Evolutionary conservation across 2,888 invertebrate species (phyloP), one percentile per base, ranked within the genome.

Genomic region (Cephalotes varians): DNA sequence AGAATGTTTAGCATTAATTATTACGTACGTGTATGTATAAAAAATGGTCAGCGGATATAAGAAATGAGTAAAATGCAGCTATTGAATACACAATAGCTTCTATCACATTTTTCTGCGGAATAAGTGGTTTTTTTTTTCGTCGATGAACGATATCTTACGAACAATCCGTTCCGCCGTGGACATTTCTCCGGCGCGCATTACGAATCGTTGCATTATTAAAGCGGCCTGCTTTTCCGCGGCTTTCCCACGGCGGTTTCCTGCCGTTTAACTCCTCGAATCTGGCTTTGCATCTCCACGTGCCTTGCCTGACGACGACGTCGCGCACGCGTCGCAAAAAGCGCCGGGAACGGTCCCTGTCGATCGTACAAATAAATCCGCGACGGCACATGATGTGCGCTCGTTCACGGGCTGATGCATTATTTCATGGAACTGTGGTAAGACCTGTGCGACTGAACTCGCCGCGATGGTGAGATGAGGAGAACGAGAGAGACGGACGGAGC

Each of bases 351-450:
- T 87, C 71, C 74, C 79, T 58, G 77, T 87, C 89, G 86, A 86
- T 85, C 89, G 90, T 84, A 88, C 88, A 90, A 90, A 92, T 92
- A 92, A 92, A 92, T 92, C 91, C 90, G 88, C 86, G 86, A 81
- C 88, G 84, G 65, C 86, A 64, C 84, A 84, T 84, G 84, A 84
- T 84, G 86, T 74, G 60, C 82, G 54, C 74, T 80, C 74, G 83
- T 72, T 81, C 82, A 12, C 85, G 83, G 65, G 81, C 51, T 88
- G 89, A 92, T 93, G 93, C 93, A 93, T 92, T 93, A 92, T 93
- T 93, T 93, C 93, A 91, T 91, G 91, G 93, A 93, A 93, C 90
- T 89, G 90, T 73, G 81, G 79, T 83, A 40, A 83, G 79, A 44
- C 69, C 77, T 74, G 62, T 49, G 81, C 28, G 25, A 40, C 47